Evolutionary conservation across 2,113 vertebrate species (phyloP), one percentile per base, ranked within the genome.

Genomic region (Brachypteracias leptosomus): DNA sequence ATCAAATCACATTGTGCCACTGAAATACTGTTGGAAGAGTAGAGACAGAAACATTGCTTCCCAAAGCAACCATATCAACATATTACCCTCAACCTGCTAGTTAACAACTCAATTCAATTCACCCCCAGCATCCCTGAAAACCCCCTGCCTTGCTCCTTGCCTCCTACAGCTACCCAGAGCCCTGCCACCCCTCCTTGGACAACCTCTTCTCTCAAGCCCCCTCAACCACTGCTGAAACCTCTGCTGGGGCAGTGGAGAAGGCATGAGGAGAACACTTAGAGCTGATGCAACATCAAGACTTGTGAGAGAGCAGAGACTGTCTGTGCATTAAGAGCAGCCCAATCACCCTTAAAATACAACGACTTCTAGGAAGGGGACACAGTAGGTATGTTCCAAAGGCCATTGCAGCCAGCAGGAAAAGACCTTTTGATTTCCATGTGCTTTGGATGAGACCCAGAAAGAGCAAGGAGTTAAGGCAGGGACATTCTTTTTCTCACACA

Each of bases 321-420:
- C 20, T 46, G 47, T 38, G 38, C 59, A 9, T 0, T 33, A 12
- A 62, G 1, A 77, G 7, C 52, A 72, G 35, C 62, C 35, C 49
- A 47, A 13, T 28, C 33, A 58, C 40, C 17, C 79, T 25, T 8
- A 4, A 68, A 87, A 49, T 8, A 61, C 63, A 18, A 21, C 19
- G 61, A 92, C 87, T 85, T 85, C 24, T 13, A 26, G 13, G 47
- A 22, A 24, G 66, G 61, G 35, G 74, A 81, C 66, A 59, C 0
- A 0, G 3, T 38, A 86, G 68, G 77, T 78, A 5, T 24, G 21
- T 78, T 96, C 90, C 84, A 94, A 70, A 76, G 62, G 83, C 63
- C 73, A 35, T 13, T 40, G 82, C 36, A 61, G 61, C 63, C 75
- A 81, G 36, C 61, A 92, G 83, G 47, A 96, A 92, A 90, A 72